phyloP scores from a whole-genome alignment of 1,140 invertebrate species.

The Metopolophium dirhodum region DNA sequence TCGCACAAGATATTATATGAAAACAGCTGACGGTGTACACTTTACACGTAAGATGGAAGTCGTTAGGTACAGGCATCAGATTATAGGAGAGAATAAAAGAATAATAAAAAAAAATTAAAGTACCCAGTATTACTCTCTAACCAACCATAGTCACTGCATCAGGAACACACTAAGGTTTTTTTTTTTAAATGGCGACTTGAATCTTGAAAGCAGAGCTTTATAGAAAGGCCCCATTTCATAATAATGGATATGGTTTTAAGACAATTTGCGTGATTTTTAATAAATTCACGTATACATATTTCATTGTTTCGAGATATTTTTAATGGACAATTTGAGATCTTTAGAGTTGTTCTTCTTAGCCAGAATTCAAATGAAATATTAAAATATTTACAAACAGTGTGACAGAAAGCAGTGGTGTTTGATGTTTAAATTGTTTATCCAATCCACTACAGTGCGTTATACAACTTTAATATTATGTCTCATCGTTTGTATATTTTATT shows the following conservation, averaged over 20 bases:
- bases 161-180: background rate
- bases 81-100: background rate
- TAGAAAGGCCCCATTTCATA: background rate
- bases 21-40: constrained; percentile 2
- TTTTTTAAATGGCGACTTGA: background rate
- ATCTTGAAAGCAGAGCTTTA: background rate
- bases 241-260: background rate
- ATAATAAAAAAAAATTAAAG: constrained; percentile 16
- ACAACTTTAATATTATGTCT: background rate
- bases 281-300: background rate
- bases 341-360: background rate
- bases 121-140: constrained; percentile 10
- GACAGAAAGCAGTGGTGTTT: background rate
- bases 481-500: background rate
- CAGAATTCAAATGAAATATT: background rate
- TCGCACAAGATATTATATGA: background rate
- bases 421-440: background rate
- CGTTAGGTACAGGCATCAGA: background rate
- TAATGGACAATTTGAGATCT: background rate
- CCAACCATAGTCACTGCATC: constrained; percentile 1
- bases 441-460: background rate
- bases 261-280: background rate
- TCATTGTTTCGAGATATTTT: background rate
- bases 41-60: constrained; percentile 2
- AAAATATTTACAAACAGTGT: background rate